These are phyloP conservation scores for Valencia hispanica DNA, from an alignment of 2,797 vertebrate genomes.

Conservation along the genomic window DNA sequence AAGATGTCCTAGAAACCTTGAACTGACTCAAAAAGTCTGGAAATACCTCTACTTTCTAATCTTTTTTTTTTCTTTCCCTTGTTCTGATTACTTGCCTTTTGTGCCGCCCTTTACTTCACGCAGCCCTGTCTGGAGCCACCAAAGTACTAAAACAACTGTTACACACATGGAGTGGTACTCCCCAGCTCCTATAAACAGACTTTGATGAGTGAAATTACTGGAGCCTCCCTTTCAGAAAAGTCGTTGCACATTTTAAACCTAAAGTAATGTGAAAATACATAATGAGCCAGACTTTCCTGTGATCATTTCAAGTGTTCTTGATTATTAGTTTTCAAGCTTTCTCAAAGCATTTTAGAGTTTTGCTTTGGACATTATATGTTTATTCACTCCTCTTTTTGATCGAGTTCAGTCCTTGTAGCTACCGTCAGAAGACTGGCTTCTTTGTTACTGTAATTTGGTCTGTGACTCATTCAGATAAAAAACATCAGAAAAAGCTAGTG, in stretches of 20 bases:
- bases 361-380: neutral
- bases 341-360: neutral
- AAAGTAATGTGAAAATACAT: neutral
- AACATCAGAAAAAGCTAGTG: neutral
- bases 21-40: neutral
- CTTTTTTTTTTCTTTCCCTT: neutral
- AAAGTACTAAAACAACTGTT: conserved; percentile 14
- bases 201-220: conserved; percentile 13
- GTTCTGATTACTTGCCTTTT: conserved; percentile 8
- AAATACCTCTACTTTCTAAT: neutral
- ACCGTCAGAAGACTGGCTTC: neutral
- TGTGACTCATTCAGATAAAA: conserved; percentile 4
- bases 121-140: conserved; percentile 5
- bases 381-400: neutral
- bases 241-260: neutral
- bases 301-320: neutral
- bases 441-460: neutral
- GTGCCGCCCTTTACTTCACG: neutral
- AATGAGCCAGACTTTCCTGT: conserved; percentile 3
- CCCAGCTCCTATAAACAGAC: conserved; percentile 13
- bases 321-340: neutral
- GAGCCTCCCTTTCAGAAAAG: neutral
- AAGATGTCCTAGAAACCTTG: neutral
- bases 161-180: conserved; percentile 10
- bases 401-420: neutral